These are phyloP conservation scores for Emmelina monodactyla DNA, from an alignment of 2,888 invertebrate genomes.

Conservation along the genomic window DNA sequence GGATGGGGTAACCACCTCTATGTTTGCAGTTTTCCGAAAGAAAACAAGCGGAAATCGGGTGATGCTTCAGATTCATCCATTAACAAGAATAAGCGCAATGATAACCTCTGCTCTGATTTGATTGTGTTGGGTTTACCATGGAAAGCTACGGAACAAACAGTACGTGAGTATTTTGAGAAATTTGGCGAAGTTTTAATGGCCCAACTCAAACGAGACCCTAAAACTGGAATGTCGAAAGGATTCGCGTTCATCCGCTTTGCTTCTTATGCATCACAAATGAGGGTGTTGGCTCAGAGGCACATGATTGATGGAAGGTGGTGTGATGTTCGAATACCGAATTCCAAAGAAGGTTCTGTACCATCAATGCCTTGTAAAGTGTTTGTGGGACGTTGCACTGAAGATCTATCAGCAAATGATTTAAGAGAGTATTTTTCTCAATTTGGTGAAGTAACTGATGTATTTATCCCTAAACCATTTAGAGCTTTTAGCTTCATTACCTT, in stretches of 20 bases:
- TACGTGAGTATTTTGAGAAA: slow-evolving; percentile 95
- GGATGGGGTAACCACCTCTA: slow-evolving; percentile 87
- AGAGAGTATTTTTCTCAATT: slow-evolving; percentile 81
- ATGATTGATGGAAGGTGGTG: slow-evolving; percentile 99
- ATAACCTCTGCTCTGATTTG: slow-evolving; percentile 93
- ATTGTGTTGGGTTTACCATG: slow-evolving; percentile 98
- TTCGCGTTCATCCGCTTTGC: slow-evolving; percentile 98
- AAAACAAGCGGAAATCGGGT: slow-evolving; percentile 94
- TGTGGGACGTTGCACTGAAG: slow-evolving; percentile 85
- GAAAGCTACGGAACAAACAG: slow-evolving; percentile 96
- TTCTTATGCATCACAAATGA: slow-evolving; percentile 93
- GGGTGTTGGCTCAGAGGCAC: slow-evolving; percentile 92
- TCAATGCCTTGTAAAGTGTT: slow-evolving; percentile 84
- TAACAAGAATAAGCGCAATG: slow-evolving; percentile 92
- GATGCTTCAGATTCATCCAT: slow-evolving; percentile 85
- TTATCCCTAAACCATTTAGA: slow-evolving; percentile 86
- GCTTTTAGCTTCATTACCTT: slow-evolving; percentile 87
- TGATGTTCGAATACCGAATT: slow-evolving; percentile 98
- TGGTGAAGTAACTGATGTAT: slow-evolving; percentile 87
- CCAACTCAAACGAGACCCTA: slow-evolving; percentile 92
- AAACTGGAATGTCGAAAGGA: slow-evolving; percentile 95
- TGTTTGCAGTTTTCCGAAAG: slow-evolving; percentile 86
- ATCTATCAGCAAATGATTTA: slow-evolving; percentile 79
- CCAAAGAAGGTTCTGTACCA: slow-evolving; percentile 79
- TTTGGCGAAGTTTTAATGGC: slow-evolving; percentile 98